Conservation (phyloP, 2,797 vertebrate species). For the Anniella stebbinsi region DNA sequence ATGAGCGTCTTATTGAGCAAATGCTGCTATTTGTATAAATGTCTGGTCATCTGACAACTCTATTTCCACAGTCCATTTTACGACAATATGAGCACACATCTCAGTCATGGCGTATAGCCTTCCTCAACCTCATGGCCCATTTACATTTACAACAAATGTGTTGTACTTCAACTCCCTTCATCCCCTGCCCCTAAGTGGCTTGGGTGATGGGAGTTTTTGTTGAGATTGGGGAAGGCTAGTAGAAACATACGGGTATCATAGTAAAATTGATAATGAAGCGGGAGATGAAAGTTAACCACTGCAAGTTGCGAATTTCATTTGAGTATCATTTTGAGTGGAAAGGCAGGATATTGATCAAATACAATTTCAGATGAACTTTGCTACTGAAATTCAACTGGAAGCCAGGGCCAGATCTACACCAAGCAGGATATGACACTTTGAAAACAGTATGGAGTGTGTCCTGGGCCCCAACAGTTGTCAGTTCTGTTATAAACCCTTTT, state of each 20-base stretch:
- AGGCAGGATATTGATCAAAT: too few species aligned
- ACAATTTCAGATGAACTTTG: conserved; percentile 36
- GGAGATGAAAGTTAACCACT: background rate
- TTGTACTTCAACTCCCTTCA: too few species aligned
- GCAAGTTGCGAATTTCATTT: conserved; percentile 36
- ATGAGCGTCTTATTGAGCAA: conserved; percentile 49
- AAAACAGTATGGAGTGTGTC: too few species aligned
- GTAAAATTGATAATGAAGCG: background rate
- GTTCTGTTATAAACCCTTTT: too few species aligned
- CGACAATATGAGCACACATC: background rate
- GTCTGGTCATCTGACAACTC: background rate
- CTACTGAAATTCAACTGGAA: background rate
- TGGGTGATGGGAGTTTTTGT: too few species aligned
- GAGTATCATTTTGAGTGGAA: too few species aligned
- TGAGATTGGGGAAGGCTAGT: conserved; percentile 11
- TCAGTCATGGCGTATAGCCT: background rate
- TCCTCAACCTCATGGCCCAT: background rate
- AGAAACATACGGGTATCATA: background rate
- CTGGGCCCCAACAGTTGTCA: too few species aligned
- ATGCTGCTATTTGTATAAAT: background rate
- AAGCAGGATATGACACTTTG: too few species aligned
- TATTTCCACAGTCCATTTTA: background rate
- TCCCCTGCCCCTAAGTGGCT: too few species aligned
- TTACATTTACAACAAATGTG: too few species aligned
- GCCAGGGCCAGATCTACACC: too few species aligned